These are phyloP conservation scores for Drosophila trapezifrons DNA, from an alignment of 1,140 invertebrate species.

Conservation along the genomic window DNA sequence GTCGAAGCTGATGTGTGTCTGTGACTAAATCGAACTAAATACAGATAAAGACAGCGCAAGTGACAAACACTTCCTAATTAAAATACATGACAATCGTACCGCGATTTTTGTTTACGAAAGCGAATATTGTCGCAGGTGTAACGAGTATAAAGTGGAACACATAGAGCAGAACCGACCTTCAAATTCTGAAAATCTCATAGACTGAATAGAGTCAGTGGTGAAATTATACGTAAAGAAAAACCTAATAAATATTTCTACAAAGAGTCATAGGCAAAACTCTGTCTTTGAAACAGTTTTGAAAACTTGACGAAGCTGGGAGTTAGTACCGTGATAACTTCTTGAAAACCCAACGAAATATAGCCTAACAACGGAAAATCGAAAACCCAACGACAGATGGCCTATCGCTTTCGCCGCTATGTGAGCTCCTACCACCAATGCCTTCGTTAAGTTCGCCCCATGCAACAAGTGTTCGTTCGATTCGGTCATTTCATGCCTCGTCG, in stretches of 20 bases:
- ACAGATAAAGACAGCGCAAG: constrained; percentile 15
- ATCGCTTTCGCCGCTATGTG: constrained; percentile 72
- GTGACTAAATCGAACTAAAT: constrained; percentile 27
- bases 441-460: constrained; percentile 47
- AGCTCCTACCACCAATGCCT: constrained; percentile 47
- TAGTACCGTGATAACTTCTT: neutral
- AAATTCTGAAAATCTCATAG: constrained; percentile 33
- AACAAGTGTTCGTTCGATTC: constrained; percentile 48
- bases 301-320: constrained; percentile 3
- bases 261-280: neutral
- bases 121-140: constrained; percentile 32
- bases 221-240: constrained; percentile 33
- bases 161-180: constrained; percentile 54
- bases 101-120: constrained; percentile 32
- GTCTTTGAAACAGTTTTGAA: neutral
- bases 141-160: constrained; percentile 23
- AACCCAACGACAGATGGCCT: constrained; percentile 56
- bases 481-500: constrained; percentile 24
- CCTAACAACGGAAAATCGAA: neutral
- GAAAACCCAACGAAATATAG: constrained; percentile 8
- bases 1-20: constrained; percentile 28
- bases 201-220: constrained; percentile 17
- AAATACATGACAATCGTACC: constrained; percentile 16
- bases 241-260: constrained; percentile 6
- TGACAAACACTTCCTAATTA: constrained; percentile 63